These are phyloP conservation scores for Alcedo atthis DNA, from an alignment of 2,797 vertebrate genomes.

Conservation along the genomic window DNA sequence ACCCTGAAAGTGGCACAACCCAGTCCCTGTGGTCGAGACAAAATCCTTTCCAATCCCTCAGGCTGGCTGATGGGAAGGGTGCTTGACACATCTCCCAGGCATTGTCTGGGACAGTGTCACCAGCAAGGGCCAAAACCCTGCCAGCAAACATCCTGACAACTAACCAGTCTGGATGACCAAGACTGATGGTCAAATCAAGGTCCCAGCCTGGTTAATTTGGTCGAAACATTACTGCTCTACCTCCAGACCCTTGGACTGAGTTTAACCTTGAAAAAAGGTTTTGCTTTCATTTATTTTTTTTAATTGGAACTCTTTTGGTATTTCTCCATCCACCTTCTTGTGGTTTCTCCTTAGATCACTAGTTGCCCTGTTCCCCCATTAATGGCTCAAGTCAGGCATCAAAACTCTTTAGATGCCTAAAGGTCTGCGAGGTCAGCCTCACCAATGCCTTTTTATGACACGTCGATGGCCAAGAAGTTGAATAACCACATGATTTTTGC, in stretches of 20 bases:
- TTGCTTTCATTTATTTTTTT: neutral
- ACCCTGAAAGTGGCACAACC: neutral
- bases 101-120: neutral
- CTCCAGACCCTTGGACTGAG: neutral
- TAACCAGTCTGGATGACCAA: neutral
- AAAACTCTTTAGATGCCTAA: neutral
- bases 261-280: neutral
- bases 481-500: neutral
- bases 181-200: rapidly evolving
- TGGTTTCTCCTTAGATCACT: too few relatives aligned
- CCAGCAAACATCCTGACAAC: neutral
- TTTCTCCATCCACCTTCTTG: neutral
- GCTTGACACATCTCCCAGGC: neutral
- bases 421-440: neutral
- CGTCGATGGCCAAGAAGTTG: neutral
- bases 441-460: neutral
- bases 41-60: neutral
- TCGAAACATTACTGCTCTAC: neutral
- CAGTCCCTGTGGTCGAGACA: neutral
- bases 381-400: neutral
- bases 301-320: neutral
- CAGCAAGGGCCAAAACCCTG: neutral
- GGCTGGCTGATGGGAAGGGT: neutral
- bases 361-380: neutral
- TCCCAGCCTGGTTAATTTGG: neutral